Conservation (phyloP, 2,888 invertebrate genomes). For the Idaea straminata region DNA sequence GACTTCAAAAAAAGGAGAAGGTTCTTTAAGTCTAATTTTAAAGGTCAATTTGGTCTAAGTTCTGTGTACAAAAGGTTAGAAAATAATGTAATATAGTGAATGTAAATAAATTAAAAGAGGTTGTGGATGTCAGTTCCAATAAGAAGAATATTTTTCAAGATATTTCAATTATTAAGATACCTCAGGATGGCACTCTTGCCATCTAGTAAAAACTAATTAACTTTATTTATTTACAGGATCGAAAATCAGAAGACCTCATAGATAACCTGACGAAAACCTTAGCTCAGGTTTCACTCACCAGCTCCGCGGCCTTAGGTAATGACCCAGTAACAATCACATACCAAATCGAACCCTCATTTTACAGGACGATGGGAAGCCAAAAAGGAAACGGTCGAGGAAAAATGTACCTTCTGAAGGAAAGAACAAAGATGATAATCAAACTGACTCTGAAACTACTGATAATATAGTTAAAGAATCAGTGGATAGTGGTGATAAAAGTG, state of each 20-base stretch:
- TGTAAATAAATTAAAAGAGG: too few species aligned
- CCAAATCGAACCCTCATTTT: slow-evolving; percentile 69
- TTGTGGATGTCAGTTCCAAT: too few species aligned
- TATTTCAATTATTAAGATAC: too few species aligned
- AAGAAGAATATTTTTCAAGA: too few species aligned
- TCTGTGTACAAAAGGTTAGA: too few species aligned
- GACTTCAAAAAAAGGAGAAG: too few species aligned
- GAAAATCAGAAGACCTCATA: slow-evolving; percentile 56
- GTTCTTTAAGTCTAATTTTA: too few species aligned
- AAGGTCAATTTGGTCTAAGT: too few species aligned
- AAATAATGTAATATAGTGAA: too few species aligned
- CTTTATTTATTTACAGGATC: slow-evolving; percentile 52
- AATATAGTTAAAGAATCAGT: slow-evolving; percentile 8
- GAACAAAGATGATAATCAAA: slow-evolving; percentile 21
- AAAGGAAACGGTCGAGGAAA: slow-evolving; percentile 36
- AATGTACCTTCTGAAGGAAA: slow-evolving; percentile 25
- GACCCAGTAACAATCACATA: slow-evolving; percentile 60
- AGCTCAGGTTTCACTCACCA: slow-evolving; percentile 75
- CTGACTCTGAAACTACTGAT: slow-evolving; percentile 9
- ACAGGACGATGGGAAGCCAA: slow-evolving; percentile 62
- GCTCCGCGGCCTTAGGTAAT: slow-evolving; percentile 76
- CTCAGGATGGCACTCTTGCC: too few species aligned
- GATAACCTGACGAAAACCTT: slow-evolving; percentile 74
- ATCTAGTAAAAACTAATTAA: background rate
- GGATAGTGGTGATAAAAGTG: slow-evolving; percentile 17